Conservation (phyloP, 2,888 invertebrate genomes). For the Perithous albicinctus region DNA sequence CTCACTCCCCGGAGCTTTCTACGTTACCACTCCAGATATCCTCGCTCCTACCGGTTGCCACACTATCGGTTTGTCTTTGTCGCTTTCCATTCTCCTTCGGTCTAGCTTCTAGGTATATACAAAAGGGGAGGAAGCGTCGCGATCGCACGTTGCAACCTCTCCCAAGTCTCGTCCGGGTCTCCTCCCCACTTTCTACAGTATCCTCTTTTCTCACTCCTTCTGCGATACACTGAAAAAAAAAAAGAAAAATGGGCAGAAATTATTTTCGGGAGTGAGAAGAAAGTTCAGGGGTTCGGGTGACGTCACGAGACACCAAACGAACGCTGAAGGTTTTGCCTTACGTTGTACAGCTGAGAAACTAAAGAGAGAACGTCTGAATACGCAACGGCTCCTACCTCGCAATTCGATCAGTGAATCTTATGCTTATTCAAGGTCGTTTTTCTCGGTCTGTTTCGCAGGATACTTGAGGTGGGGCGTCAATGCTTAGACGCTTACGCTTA, state of each 20-base stretch:
- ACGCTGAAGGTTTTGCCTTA: neutral
- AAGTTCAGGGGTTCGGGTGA: conserved; percentile 51
- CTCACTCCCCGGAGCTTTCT: neutral
- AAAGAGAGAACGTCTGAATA: neutral
- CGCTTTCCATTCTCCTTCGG: neutral
- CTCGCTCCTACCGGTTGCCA: neutral
- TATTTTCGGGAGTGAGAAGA: conserved; percentile 40
- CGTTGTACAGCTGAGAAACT: neutral
- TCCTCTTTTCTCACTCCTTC: conserved; percentile 12
- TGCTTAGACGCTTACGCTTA: no score
- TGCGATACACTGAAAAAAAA: conserved; percentile 28
- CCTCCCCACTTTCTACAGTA: neutral
- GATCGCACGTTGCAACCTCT: conserved; percentile 27
- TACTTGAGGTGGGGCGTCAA: no score
- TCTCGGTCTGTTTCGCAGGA: no score
- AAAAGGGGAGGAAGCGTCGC: conserved; percentile 11
- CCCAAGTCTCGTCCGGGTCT: conserved; percentile 7
- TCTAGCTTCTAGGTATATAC: conserved; percentile 4
- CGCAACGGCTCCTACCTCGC: no score
- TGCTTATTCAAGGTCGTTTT: no score
- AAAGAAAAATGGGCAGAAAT: no score
- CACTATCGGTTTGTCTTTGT: neutral
- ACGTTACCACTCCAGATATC: neutral
- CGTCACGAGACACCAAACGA: conserved; percentile 46
- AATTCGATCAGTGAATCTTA: no score